A percentile compares a stretch with the other conserved stretches of the same genome.
Evolutionary conservation across 2,113 vertebrate genomes (phyloP).

Genomic region (Axis porcinus): DNA sequence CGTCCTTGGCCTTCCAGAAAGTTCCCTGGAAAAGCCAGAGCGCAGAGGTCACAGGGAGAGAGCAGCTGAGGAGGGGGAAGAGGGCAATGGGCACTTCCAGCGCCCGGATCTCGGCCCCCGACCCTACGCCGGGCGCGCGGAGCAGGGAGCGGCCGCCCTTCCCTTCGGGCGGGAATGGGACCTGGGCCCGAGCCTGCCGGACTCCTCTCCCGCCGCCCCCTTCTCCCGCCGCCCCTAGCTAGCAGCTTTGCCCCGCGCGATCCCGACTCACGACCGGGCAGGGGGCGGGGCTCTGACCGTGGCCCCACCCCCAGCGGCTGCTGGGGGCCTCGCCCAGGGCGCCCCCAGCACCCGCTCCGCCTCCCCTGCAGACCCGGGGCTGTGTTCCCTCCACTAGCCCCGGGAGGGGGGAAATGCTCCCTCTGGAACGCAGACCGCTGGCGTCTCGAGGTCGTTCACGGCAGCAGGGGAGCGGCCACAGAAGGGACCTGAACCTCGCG

Average conservation of each 20-base stretch:
- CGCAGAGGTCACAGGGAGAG: neutral
- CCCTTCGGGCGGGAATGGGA: neutral
- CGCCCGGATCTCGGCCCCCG: neutral
- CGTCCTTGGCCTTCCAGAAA: conserved; percentile 17
- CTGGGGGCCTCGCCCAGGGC: neutral
- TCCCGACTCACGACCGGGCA: neutral
- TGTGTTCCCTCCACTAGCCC: neutral
- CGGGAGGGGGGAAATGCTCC: neutral
- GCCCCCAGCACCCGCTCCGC: neutral
- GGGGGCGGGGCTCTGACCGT: accelerated
- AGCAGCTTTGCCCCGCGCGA: accelerated
- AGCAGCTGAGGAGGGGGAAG: neutral
- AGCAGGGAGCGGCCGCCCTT: neutral
- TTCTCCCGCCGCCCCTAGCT: no score
- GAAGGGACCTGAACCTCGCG: neutral
- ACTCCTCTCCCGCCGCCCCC: no score
- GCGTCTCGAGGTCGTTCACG: neutral
- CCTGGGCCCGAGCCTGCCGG: accelerated
- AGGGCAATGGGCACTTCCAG: neutral
- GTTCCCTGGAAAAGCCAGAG: neutral
- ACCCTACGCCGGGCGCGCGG: accelerated
- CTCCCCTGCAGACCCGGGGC: neutral
- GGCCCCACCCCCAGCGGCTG: neutral
- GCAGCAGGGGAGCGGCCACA: neutral
- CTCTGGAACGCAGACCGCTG: neutral